Evolutionary conservation across 2,113 vertebrate species (phyloP).

Genomic region (Arizona elegans): DNA sequence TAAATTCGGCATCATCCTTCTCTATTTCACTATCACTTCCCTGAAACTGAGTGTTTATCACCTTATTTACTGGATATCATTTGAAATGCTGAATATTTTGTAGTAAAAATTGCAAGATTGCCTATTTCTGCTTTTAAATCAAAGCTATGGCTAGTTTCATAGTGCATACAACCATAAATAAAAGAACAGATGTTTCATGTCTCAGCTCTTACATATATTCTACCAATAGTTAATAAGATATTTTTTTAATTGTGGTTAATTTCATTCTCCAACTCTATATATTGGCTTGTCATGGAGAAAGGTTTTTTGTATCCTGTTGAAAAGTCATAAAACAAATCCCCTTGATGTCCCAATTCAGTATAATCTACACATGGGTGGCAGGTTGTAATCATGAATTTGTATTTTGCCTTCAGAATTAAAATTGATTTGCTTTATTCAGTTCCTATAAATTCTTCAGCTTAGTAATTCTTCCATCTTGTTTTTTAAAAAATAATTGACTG

Average conservation of each 20-base stretch:
- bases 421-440: background rate
- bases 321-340: background rate
- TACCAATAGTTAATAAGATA: background rate
- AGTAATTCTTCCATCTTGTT: background rate
- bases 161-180: background rate
- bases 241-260: background rate
- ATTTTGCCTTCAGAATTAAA: background rate
- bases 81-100: background rate
- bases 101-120: background rate
- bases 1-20: background rate
- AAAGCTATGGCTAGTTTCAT: background rate
- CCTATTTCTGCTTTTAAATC: background rate
- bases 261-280: background rate
- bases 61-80: background rate
- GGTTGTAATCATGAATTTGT: background rate
- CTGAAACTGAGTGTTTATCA: background rate
- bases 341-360: constrained; percentile 4
- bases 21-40: background rate
- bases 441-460: background rate
- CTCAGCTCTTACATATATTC: background rate
- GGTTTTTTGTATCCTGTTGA: background rate
- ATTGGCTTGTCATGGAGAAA: background rate
- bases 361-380: background rate
- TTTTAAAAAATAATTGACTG: background rate
- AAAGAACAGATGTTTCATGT: background rate